Evolutionary conservation across 2,113 vertebrate genomes (phyloP).

Genomic region (Rhagologus leucostigma): DNA sequence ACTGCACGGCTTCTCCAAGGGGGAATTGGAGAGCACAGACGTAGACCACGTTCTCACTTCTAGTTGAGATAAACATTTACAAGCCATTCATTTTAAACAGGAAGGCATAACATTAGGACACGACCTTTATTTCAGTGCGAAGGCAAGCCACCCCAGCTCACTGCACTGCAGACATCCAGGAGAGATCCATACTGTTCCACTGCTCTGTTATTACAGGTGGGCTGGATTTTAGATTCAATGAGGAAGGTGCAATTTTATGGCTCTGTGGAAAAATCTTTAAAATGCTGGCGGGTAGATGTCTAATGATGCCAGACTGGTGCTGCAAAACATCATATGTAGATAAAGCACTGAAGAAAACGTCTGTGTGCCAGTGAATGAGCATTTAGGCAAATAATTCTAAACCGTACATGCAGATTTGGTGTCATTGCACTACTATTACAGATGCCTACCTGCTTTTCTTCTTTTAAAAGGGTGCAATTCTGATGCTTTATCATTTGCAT

Average conservation of each 20-base stretch:
- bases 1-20: not conserved
- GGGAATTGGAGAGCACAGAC: not conserved
- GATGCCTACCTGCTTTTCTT: not conserved
- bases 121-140: not conserved
- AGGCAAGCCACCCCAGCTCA: not conserved
- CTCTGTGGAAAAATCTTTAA: slow-evolving; percentile 9
- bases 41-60: not conserved
- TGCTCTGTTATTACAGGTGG: slow-evolving; percentile 62
- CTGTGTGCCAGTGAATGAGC: not conserved
- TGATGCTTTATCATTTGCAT: not conserved
- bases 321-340: not conserved
- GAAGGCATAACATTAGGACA: not conserved
- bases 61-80: slow-evolving; percentile 42
- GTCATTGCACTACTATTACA: not conserved
- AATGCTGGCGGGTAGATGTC: not conserved
- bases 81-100: slow-evolving; percentile 29
- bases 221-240: not conserved
- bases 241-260: slow-evolving; percentile 46
- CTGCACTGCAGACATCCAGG: not conserved
- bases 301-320: not conserved
- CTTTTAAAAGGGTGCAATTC: not conserved
- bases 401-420: not conserved
- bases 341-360: not conserved
- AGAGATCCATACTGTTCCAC: not conserved
- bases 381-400: slow-evolving; percentile 20